A percentile compares a stretch with the other conserved stretches of the same genome.
phyloP scores from a whole-genome alignment of 2,888 invertebrate genomes.

The Cosmorhoe ocellata region DNA sequence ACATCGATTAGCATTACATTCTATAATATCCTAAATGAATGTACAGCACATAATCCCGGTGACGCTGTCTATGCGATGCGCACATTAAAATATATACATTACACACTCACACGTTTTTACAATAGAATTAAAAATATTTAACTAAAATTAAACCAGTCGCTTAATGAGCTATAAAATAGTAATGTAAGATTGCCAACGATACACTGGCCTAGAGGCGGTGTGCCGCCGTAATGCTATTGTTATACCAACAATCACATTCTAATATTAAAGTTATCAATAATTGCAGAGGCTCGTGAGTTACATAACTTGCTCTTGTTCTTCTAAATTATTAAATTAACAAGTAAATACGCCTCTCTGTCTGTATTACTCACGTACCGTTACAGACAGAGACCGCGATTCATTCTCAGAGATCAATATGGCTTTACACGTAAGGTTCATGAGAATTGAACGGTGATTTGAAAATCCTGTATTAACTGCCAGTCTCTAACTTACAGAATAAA shows the following conservation, averaged over 20 bases:
- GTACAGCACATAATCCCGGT: conserved; percentile 59
- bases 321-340: conserved; percentile 70
- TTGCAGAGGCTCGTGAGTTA: conserved; percentile 68
- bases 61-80: conserved; percentile 62
- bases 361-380: conserved; percentile 27
- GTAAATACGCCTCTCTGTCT: conserved; percentile 55
- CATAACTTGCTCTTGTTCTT: conserved; percentile 60
- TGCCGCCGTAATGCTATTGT: conserved; percentile 47
- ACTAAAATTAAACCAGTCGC: conserved; percentile 80
- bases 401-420: conserved; percentile 78
- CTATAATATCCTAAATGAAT: conserved; percentile 38
- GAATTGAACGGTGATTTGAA: conserved; percentile 49
- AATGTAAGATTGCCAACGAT: conserved; percentile 73
- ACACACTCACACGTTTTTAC: conserved; percentile 79
- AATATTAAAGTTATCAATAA: conserved; percentile 54
- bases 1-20: conserved; percentile 49
- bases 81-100: conserved; percentile 73
- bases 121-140: conserved; percentile 75
- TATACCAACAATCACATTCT: conserved; percentile 59
- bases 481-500: conserved; percentile 57
- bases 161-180: conserved; percentile 77
- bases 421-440: conserved; percentile 62
- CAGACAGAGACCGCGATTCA: conserved; percentile 53
- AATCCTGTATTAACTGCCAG: conserved; percentile 56
- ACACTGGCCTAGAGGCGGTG: conserved; percentile 73